Conservation (phyloP, 2,888 invertebrate species). For the Cryptosula pallasiana region DNA sequence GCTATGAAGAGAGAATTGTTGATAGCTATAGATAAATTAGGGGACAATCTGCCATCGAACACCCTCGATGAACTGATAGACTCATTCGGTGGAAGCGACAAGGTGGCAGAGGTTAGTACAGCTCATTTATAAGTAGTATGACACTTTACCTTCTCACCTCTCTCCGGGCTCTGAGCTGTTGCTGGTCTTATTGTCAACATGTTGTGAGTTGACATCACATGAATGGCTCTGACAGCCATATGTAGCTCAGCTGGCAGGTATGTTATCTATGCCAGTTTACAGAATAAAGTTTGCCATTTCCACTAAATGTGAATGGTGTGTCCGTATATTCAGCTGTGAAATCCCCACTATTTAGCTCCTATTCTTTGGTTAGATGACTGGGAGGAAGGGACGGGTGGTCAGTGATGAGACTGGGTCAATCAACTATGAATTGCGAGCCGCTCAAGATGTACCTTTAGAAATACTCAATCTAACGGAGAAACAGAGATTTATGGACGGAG, state of each 20-base stretch:
- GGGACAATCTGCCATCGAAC: slow-evolving; percentile 85
- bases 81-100: slow-evolving; percentile 92
- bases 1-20: slow-evolving; percentile 88
- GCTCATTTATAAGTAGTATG: too few species aligned
- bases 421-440: slow-evolving; percentile 88
- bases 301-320: too few species aligned
- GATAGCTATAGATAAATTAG: slow-evolving; percentile 75
- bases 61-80: slow-evolving; percentile 97
- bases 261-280: too few species aligned
- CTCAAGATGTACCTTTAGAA: slow-evolving; percentile 91
- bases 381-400: slow-evolving; percentile 72
- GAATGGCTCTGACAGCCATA: too few species aligned
- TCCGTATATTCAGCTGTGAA: too few species aligned
- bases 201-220: too few species aligned
- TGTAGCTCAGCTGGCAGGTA: too few species aligned
- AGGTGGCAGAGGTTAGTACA: slow-evolving; percentile 84
- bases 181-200: too few species aligned
- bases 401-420: slow-evolving; percentile 81
- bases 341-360: too few species aligned
- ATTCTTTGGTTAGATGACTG: slow-evolving; percentile 99
- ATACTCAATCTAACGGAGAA: slow-evolving; percentile 85
- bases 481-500: slow-evolving; percentile 90
- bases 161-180: too few species aligned
- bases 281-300: too few species aligned
- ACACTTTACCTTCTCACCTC: too few species aligned